phyloP scores from a whole-genome alignment of 2,113 vertebrate species.

The Otus sunia region DNA sequence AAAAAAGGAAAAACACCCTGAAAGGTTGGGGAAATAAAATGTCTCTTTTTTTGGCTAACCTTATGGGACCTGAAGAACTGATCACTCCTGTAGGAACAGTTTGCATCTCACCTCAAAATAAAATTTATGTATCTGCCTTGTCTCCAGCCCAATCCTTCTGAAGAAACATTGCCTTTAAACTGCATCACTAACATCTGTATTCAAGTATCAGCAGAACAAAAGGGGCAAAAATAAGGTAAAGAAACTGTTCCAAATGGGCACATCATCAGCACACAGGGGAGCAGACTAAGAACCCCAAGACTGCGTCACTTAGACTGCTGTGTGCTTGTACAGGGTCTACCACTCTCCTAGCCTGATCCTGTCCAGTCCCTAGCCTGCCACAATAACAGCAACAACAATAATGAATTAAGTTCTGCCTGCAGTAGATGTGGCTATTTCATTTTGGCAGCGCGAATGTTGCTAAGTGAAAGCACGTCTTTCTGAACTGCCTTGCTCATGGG shows the following conservation, averaged over 20 bases:
- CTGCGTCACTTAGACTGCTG: neutral
- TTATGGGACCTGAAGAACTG: neutral
- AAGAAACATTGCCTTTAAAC: neutral
- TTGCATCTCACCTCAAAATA: neutral
- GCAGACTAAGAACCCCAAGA: neutral
- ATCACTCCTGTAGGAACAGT: neutral
- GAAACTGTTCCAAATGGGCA: neutral
- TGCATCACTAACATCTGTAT: neutral
- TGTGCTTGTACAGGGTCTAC: neutral
- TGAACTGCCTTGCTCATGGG: slow-evolving; percentile 66
- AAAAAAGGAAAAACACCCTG: neutral
- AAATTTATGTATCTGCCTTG: neutral
- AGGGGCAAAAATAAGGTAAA: neutral
- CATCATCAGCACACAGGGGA: neutral
- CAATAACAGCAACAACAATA: slow-evolving; percentile 2
- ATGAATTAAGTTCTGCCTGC: slow-evolving; percentile 6
- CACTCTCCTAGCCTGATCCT: neutral
- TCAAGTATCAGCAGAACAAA: neutral
- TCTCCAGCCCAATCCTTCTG: neutral
- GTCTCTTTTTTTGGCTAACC: neutral
- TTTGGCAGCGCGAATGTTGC: slow-evolving; percentile 44
- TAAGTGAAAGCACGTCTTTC: slow-evolving; percentile 66
- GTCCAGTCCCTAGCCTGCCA: neutral
- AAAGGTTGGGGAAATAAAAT: neutral
- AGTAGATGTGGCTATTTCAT: slow-evolving; percentile 44